Evolutionary conservation across 2,888 invertebrate genomes (phyloP), one percentile per base, ranked within the genome.

Genomic region (Pseudococcus longispinus): DNA sequence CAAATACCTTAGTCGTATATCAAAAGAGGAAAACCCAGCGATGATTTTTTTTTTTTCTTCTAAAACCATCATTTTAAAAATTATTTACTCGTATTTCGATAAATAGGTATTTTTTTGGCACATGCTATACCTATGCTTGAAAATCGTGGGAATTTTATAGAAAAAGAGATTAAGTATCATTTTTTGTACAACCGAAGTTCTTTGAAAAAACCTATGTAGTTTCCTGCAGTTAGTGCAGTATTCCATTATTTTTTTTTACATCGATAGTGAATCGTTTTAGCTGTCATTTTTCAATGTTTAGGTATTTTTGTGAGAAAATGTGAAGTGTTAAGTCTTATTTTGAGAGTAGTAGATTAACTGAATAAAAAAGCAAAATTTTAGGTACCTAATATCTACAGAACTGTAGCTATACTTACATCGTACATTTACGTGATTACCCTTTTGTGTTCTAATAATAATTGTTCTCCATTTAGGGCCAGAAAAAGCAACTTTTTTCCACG

Each of bases 371-470:
- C 44, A 13, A 46, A 15, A 46, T 46, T 15, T 11, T 46, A 13
- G 44, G 13, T 46, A 11, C 44, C 44, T 46, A 46, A 37, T 46
- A 13, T 46, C 15, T 46, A 15, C 13, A 46, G 15, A 55, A 13
- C n/a, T 55, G 2, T 55, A 60, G 2, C 11, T 9, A 8, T 23
- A 60, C 23, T 60, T 23, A 51, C 51, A n/a, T 5, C n/a, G 44
- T n/a, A 32, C 74, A 70, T 70, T 70, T 37, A 37, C 15, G 74
- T 32, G n/a, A 74, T 74, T 74, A 74, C 74, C 74, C 32, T 74
- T 74, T 74, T 74, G 32, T 74, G 74, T 32, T 37, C 18, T n/a
- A 74, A 29, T 74, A 74, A 74, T 74, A 18, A 37, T 74, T 74
- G 32, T 37, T 74, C 32, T 32, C 32, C 18, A 32, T 8, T 74